Percentiles rank a stretch among this genome's conserved stretches.
phyloP scores from a whole-genome alignment of 2,888 invertebrate species.

The Tinea trinotella region DNA sequence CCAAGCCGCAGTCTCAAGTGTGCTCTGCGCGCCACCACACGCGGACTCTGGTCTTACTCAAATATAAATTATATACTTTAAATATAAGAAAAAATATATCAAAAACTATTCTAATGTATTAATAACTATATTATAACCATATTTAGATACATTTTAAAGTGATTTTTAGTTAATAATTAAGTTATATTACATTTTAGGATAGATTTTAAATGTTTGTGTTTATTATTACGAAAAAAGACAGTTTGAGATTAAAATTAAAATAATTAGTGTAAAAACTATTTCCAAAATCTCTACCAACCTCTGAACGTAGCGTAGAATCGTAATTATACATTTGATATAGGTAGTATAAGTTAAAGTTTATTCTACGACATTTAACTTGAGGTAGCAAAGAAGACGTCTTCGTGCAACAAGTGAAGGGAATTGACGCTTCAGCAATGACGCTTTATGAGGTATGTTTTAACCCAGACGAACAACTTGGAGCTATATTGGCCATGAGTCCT shows the following conservation, averaged over 20 bases:
- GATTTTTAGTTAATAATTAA: no score
- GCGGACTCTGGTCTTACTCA: no score
- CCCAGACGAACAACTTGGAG: no score
- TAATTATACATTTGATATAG: not conserved
- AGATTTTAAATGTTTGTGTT: no score
- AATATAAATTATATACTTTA: not conserved
- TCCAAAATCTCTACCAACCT: not conserved
- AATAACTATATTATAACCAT: not conserved
- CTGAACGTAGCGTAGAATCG: not conserved
- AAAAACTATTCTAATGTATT: not conserved
- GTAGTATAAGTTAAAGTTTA: not conserved
- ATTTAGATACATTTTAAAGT: no score
- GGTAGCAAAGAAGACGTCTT: constrained; percentile 17
- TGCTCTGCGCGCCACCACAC: not conserved
- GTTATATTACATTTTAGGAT: no score
- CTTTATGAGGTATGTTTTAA: constrained; percentile 63
- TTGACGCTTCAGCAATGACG: constrained; percentile 47
- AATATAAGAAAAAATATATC: no score
- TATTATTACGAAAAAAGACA: no score
- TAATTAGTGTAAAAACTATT: not conserved
- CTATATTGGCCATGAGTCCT: no score
- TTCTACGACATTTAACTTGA: not conserved
- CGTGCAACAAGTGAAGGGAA: constrained; percentile 55
- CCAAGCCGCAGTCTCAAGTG: constrained; percentile 23
- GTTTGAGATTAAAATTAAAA: not conserved